Evolutionary conservation across 1,140 invertebrate species (phyloP).

Genomic region (Linepithema humile): DNA sequence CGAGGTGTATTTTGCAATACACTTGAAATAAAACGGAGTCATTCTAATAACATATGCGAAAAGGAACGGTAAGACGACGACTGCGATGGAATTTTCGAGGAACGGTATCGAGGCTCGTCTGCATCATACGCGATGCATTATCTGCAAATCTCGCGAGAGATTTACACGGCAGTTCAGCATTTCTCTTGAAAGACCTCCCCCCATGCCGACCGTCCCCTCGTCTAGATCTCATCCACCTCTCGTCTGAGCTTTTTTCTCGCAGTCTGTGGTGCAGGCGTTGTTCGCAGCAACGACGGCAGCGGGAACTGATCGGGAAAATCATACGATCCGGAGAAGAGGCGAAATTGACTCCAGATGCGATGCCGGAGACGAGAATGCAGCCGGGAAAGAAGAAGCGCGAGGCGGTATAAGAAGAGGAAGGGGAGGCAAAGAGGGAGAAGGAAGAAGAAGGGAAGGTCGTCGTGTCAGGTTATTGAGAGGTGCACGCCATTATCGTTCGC

Average conservation of each 20-base stretch:
- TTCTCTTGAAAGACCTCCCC: background rate
- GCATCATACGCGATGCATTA: conserved; percentile 6
- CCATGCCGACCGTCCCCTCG: background rate
- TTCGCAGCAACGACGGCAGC: conserved; percentile 39
- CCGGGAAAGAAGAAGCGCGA: conserved; percentile 31
- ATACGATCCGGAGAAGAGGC: conserved; percentile 11
- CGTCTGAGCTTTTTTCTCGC: background rate
- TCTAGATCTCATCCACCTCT: background rate
- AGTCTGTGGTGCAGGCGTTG: conserved; percentile 5
- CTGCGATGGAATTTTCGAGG: background rate
- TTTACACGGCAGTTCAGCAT: conserved; percentile 29
- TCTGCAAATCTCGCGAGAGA: conserved; percentile 44
- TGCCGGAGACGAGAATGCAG: conserved; percentile 32
- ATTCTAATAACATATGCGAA: background rate
- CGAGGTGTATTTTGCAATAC: background rate
- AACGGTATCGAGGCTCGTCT: background rate
- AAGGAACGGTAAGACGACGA: background rate
- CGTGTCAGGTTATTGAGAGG: conserved; percentile 50
- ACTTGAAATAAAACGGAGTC: conserved; percentile 17
- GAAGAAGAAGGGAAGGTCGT: background rate
- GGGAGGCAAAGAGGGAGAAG: background rate
- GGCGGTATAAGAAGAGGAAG: background rate
- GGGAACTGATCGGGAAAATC: conserved; percentile 50
- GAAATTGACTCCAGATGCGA: conserved; percentile 56
- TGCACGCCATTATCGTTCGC: conserved; percentile 50